Percentiles rank a stretch among this genome's conserved stretches.
Conservation (phyloP, 2,797 vertebrate genomes). For the Uromys caudimaculatus region DNA sequence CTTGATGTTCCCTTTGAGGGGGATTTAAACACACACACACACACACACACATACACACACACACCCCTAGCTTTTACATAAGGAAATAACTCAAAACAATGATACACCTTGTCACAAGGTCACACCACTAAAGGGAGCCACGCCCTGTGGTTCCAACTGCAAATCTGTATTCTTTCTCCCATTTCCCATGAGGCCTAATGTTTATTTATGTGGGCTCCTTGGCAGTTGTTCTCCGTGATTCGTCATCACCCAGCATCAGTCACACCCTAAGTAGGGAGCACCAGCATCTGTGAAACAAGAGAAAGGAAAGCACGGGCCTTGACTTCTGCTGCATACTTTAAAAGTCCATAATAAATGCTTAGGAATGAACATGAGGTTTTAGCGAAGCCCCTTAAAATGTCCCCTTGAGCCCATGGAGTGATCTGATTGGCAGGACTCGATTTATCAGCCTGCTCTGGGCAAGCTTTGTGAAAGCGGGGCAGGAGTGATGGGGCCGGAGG, state of each 20-base stretch:
- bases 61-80: background rate
- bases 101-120: background rate
- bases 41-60: background rate
- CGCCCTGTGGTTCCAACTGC: background rate
- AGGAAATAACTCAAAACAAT: constrained; percentile 49
- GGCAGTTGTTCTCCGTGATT: constrained; percentile 32
- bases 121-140: background rate
- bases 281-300: background rate
- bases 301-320: background rate
- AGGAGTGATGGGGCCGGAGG: constrained; percentile 54
- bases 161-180: background rate
- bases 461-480: constrained; percentile 54
- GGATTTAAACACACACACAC: background rate
- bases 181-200: background rate
- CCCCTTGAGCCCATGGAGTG: background rate
- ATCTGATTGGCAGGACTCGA: constrained; percentile 66
- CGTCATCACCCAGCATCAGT: constrained; percentile 26
- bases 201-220: constrained; percentile 56
- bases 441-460: constrained; percentile 64
- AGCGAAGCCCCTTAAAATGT: constrained; percentile 7
- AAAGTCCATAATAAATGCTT: constrained; percentile 24
- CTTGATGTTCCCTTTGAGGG: background rate
- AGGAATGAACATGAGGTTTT: constrained; percentile 45
- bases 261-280: background rate
- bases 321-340: background rate